Conservation (phyloP, 2,888 invertebrate species). For the Brachypalpus laphriformis region DNA sequence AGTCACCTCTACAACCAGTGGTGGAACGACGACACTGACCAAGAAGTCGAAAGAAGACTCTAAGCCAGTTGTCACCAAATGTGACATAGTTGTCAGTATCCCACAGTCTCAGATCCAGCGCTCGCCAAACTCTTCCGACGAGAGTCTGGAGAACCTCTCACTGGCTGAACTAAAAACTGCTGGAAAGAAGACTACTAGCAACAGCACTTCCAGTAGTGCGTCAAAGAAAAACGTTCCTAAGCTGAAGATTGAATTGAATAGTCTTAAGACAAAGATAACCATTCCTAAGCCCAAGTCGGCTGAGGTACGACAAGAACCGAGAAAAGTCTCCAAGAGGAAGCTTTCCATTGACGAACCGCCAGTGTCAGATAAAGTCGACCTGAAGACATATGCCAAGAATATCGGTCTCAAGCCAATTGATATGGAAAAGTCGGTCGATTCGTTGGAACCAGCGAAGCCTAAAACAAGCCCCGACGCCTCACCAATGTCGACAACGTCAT, state of each 20-base stretch:
- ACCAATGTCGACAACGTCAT: constrained; percentile 80
- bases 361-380: constrained; percentile 77
- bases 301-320: constrained; percentile 76
- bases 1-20: constrained; percentile 75
- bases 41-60: constrained; percentile 66
- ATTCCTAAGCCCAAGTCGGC: constrained; percentile 78
- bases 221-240: constrained; percentile 79
- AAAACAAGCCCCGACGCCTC: constrained; percentile 80
- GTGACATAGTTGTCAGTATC: constrained; percentile 81
- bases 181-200: constrained; percentile 76
- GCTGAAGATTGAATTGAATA: constrained; percentile 80
- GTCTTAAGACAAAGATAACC: constrained; percentile 79
- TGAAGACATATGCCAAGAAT: constrained; percentile 81
- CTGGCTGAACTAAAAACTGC: constrained; percentile 81
- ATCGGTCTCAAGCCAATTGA: constrained; percentile 82
- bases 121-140: constrained; percentile 77
- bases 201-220: constrained; percentile 2
- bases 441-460: constrained; percentile 69
- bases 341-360: constrained; percentile 77
- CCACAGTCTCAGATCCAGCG: constrained; percentile 80
- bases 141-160: constrained; percentile 78
- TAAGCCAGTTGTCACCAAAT: constrained; percentile 75
- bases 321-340: constrained; percentile 76
- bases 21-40: constrained; percentile 46
- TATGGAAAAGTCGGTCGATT: constrained; percentile 57